Base-by-base conservation (phyloP, 2,888 invertebrate genomes). In the Eupsilia transversa region DNA sequence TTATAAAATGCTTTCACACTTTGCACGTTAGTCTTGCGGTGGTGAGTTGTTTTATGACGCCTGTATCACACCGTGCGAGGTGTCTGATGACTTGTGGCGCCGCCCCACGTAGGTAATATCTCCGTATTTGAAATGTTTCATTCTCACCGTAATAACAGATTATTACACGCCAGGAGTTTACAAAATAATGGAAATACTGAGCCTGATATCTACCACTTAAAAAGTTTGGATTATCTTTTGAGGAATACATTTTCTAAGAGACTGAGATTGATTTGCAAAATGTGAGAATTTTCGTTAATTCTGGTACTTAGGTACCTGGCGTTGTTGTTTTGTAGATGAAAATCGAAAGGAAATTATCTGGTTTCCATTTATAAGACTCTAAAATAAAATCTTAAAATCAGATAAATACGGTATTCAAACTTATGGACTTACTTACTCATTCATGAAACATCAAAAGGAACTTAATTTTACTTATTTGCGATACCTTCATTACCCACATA, bases 1-100 rank as follows among this genome's bases (percentile, higher is more conserved):
- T 17, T 35, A 33, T 56, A 52, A 10, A 23, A 7, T 27, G 7
- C n/a, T 46, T 20, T 9, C 30, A 71, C 27, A 41, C 52, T 61
- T 35, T 46, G 52, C 57, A 74, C n/a, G 63, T 75, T 65, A 60
- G 70, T 76, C 73, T 59, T 54, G 74, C 56, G 69, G 74, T 70
- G 69, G 71, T 46, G 49, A 72, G 60, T 82, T 79, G 77, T 84
- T 86, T 84, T 86, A 84, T 79, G 72, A 43, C 60, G 72, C 67
- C 69, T 75, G 87, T 79, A 83, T 78, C 82, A 83, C 72, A 83
- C 72, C 46, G 85, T 80, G 72, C 66, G 79, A 85, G 85, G 86
- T 87, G 86, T 87, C 84, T 81, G 78, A 27, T 60, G 38, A 43
- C 27, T 43, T 61, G 57, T 63, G 68, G 77, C 69, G 69, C 74